Evolutionary conservation across 2,797 vertebrate genomes (phyloP), one percentile per base, ranked within the genome.

Genomic region (Sebastes oblongus): DNA sequence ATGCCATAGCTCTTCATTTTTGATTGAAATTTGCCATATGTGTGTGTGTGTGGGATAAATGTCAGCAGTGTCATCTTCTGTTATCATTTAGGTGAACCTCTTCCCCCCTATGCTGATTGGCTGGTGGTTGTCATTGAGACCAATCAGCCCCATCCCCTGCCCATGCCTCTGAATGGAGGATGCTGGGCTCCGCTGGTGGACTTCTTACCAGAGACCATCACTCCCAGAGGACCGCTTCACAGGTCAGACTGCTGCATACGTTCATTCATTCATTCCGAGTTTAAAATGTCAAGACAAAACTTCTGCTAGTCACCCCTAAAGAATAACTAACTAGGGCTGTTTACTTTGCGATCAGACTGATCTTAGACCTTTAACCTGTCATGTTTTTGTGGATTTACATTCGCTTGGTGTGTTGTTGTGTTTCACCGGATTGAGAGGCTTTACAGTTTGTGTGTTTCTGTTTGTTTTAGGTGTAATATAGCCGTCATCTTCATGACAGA

Each of bases 401-500:
- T 65, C 14, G 6, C 20, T 34, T 70, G 30, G 22, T 39, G 54
- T 52, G 22, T 36, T 72, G 32, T 39, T 30, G 36, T 58, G n/a
- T 39, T 77, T 66, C n/a, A 16, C 61, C 46, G 32, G 20, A 42
- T 29, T 8, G 9, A 42, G 14, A 61, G 8, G 4, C 4, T 77
- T 82, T 25, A 72, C 6, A 59, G 3, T 64, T 46, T 22, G 1
- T 80, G 18, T 58, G 24, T 74, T 64, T 66, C 50, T 77, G n/a
- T 78, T 72, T 78, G 4, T 46, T 78, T 6, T 77, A 99, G 98
- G 94, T 99, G 98, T 91, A 99, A 99, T 75, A 97, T 99, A 77
- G 98, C 98, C 9, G 97, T 99, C 70, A 99, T 99, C 91, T 98
- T 99, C 92, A 98, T 99, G 98, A 97, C 98, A 1, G 98, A 99